phyloP scores from a whole-genome alignment of 2,797 vertebrate species.

The Neomorphus geoffroyi region DNA sequence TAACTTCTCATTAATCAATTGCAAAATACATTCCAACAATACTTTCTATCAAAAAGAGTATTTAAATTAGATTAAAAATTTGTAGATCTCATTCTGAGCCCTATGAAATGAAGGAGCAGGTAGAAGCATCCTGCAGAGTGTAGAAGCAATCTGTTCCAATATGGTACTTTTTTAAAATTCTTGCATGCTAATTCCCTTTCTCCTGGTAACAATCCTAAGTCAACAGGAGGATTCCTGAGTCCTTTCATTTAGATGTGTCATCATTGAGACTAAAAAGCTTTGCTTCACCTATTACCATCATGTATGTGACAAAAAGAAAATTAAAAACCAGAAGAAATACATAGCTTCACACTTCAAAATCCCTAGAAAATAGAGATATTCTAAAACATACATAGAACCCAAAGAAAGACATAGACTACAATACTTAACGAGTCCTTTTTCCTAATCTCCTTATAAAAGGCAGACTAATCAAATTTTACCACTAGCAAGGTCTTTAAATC shows the following conservation, averaged over 20 bases:
- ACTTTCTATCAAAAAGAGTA: neutral
- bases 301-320: neutral
- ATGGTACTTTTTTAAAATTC: neutral
- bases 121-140: neutral
- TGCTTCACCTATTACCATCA: neutral
- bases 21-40: neutral
- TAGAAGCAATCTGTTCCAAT: neutral
- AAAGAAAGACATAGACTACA: neutral
- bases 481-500: neutral
- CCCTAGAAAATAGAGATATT: neutral
- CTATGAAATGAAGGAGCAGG: neutral
- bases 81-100: neutral
- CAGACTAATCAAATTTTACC: neutral
- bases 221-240: neutral
- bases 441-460: neutral
- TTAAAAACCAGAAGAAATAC: neutral
- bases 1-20: neutral
- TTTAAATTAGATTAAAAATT: neutral
- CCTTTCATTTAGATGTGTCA: neutral
- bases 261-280: neutral
- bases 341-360: neutral
- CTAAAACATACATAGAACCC: neutral
- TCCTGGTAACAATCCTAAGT: neutral
- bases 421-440: neutral
- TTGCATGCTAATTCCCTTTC: neutral